These are phyloP conservation scores for Cheilinus undulatus DNA, from an alignment of 2,113 vertebrate species.

Conservation along the genomic window DNA sequence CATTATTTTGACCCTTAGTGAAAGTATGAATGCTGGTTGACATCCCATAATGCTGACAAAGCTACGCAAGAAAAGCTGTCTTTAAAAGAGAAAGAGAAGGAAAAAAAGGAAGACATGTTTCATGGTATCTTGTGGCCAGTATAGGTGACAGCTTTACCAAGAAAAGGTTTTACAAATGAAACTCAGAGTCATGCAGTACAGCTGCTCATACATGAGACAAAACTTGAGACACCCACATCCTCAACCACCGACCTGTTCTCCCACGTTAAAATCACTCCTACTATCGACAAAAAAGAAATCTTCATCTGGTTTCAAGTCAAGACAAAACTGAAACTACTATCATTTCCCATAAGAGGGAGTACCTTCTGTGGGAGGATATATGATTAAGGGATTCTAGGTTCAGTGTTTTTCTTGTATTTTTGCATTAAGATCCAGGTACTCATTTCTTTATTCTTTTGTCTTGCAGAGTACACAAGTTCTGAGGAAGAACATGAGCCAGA, in stretches of 20 bases:
- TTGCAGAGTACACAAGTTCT: conserved; percentile 58
- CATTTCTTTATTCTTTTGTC: neutral
- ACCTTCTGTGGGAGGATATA: conserved; percentile 43
- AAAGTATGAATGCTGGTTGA: neutral
- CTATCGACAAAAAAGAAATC: conserved; percentile 75
- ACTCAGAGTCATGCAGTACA: conserved; percentile 14
- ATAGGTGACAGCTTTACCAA: conserved; percentile 37
- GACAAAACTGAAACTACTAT: conserved; percentile 76
- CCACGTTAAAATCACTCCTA: conserved; percentile 61
- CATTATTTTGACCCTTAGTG: too few species aligned
- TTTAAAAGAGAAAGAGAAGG: conserved; percentile 15
- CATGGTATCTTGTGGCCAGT: conserved; percentile 21
- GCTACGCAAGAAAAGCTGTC: neutral
- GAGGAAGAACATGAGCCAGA: conserved; percentile 46
- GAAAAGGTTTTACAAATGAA: conserved; percentile 53
- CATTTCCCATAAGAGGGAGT: conserved; percentile 80
- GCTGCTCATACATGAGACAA: conserved; percentile 33
- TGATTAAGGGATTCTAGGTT: neutral
- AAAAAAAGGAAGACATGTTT: conserved; percentile 41
- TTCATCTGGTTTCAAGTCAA: conserved; percentile 42
- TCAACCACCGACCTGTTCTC: conserved; percentile 33
- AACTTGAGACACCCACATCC: conserved; percentile 53
- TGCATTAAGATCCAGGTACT: neutral
- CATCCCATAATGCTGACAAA: neutral
- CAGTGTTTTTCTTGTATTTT: too few species aligned